phyloP scores from a whole-genome alignment of 2,888 invertebrate genomes.

The Glyphotaelius pellucidus region DNA sequence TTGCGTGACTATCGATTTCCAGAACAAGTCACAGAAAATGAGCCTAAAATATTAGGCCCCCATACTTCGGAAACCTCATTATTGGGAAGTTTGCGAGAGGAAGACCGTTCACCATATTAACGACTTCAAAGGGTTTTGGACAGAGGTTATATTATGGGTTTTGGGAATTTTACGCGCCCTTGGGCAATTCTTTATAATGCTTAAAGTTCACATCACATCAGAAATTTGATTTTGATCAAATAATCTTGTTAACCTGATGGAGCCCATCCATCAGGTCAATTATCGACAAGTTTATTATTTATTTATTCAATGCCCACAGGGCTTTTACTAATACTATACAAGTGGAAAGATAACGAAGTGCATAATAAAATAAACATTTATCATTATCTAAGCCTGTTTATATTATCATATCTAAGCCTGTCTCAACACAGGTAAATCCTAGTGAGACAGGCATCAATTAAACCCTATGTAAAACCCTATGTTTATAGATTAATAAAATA shows the following conservation, averaged over 20 bases:
- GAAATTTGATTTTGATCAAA: background rate
- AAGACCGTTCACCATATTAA: slow-evolving; percentile 40
- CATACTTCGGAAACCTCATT: slow-evolving; percentile 27
- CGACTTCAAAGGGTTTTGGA: slow-evolving; percentile 7
- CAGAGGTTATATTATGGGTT: background rate
- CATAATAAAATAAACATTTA: too few relatives aligned
- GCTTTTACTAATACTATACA: too few relatives aligned
- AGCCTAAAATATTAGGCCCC: slow-evolving; percentile 6
- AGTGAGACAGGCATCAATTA: too few relatives aligned
- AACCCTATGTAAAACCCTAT: too few relatives aligned
- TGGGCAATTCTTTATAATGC: slow-evolving; percentile 18
- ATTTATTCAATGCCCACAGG: too few relatives aligned
- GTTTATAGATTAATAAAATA: too few relatives aligned
- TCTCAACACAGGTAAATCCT: too few relatives aligned
- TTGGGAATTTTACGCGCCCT: background rate
- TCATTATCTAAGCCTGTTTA: too few relatives aligned
- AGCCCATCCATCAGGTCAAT: background rate
- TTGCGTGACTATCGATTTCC: slow-evolving; percentile 25
- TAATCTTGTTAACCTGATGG: background rate
- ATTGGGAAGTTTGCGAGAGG: slow-evolving; percentile 10
- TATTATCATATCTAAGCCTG: too few relatives aligned
- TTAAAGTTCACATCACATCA: slow-evolving; percentile 4
- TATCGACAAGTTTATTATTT: background rate
- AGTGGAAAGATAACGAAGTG: too few relatives aligned
- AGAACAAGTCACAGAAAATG: slow-evolving; percentile 34